These are phyloP conservation scores for Rhinolophus ferrumequinum DNA, from an alignment of 2,113 vertebrate genomes.

Conservation along the genomic window DNA sequence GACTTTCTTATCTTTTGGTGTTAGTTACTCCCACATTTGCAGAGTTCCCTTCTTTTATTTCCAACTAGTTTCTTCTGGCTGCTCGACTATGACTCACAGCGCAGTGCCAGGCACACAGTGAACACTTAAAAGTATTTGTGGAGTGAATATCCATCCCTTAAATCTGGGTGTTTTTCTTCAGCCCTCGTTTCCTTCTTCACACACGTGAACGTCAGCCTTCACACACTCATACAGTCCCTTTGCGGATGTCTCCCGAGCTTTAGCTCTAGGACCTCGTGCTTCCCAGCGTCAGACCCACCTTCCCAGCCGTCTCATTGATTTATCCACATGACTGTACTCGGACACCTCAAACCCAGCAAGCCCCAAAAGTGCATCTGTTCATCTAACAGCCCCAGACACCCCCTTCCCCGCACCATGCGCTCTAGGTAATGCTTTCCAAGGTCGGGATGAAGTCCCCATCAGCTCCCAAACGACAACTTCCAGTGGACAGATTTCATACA, in stretches of 20 bases:
- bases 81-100: neutral
- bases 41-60: neutral
- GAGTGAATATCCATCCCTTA: neutral
- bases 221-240: neutral
- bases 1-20: neutral
- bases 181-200: neutral
- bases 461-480: neutral
- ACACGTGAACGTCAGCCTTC: neutral
- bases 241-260: neutral
- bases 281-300: neutral
- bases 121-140: neutral
- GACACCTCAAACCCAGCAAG: neutral
- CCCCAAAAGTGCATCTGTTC: neutral
- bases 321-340: neutral
- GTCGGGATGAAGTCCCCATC: neutral
- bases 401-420: neutral
- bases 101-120: neutral
- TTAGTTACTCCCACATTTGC: neutral
- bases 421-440: neutral
- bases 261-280: neutral
- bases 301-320: neutral
- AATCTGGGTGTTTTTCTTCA: neutral
- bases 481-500: slow-evolving; percentile 9
- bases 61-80: neutral
- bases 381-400: neutral